phyloP scores from a whole-genome alignment of 2,113 vertebrate species.

The Abramis brama region DNA sequence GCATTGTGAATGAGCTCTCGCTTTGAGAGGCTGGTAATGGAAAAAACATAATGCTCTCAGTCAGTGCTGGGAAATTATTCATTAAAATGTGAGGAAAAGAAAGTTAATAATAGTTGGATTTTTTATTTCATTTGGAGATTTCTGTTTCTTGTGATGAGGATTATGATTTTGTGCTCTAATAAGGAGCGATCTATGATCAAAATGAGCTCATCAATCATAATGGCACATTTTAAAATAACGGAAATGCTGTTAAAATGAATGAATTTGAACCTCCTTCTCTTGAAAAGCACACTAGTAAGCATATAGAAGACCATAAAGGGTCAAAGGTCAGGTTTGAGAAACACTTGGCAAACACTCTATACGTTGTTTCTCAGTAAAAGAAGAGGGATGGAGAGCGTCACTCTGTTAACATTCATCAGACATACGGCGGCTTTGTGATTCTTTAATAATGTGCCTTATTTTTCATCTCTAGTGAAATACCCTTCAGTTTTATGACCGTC shows the following conservation, averaged over 20 bases:
- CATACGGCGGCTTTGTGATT: constrained; percentile 26
- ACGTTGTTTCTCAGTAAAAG: background rate
- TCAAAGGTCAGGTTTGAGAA: constrained; percentile 26
- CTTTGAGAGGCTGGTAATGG: background rate
- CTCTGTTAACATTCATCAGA: constrained; percentile 31
- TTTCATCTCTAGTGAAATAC: constrained; percentile 21
- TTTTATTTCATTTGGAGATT: background rate
- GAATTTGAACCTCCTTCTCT: background rate
- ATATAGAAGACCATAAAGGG: background rate
- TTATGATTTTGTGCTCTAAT: constrained; percentile 4
- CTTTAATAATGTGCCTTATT: constrained; percentile 28
- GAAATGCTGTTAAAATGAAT: background rate
- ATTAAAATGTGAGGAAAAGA: background rate
- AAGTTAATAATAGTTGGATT: background rate
- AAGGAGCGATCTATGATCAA: background rate
- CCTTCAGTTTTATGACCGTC: constrained; percentile 25
- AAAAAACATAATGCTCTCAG: constrained; percentile 1
- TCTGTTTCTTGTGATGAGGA: background rate
- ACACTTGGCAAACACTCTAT: background rate
- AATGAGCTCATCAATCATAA: background rate
- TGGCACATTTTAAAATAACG: background rate
- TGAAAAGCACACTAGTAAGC: background rate
- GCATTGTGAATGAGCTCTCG: background rate
- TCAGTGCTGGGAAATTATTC: background rate
- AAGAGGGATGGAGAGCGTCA: background rate